phyloP scores from a whole-genome alignment of 2,888 invertebrate species.

The Cybosia mesomella region DNA sequence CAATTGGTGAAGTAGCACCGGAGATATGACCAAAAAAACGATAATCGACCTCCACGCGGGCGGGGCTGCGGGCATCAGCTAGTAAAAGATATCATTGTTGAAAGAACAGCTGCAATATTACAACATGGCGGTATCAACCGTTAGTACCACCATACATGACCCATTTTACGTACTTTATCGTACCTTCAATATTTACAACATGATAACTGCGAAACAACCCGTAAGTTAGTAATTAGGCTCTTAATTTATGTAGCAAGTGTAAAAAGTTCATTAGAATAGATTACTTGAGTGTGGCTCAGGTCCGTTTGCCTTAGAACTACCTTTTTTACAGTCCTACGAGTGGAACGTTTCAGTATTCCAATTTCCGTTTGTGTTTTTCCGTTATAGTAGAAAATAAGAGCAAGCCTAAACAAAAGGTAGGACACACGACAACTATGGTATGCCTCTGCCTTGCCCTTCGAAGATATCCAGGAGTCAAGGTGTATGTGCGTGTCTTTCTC shows the following conservation, averaged over 20 bases:
- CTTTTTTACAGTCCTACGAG: not conserved
- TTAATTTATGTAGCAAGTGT: slow-evolving; percentile 30
- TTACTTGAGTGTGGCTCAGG: slow-evolving; percentile 27
- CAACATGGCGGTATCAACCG: slow-evolving; percentile 13
- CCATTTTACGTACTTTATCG: slow-evolving; percentile 39
- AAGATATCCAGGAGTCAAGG: too few relatives aligned
- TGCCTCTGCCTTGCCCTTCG: too few relatives aligned
- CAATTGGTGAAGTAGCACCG: too few relatives aligned
- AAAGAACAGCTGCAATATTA: slow-evolving; percentile 3
- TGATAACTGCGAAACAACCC: slow-evolving; percentile 30
- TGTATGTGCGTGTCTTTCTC: too few relatives aligned
- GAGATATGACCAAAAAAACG: too few relatives aligned
- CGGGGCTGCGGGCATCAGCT: too few relatives aligned
- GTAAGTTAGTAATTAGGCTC: slow-evolving; percentile 38
- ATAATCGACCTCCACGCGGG: too few relatives aligned
- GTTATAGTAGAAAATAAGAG: not conserved
- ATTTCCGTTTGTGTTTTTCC: not conserved
- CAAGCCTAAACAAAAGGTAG: not conserved
- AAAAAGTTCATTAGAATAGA: slow-evolving; percentile 21
- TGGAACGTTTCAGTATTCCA: not conserved
- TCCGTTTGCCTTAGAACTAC: slow-evolving; percentile 3
- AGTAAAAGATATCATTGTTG: slow-evolving; percentile 1
- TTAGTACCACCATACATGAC: slow-evolving; percentile 20
- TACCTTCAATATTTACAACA: slow-evolving; percentile 30
- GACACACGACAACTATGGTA: too few relatives aligned